Percentiles rank a stretch among this genome's conserved stretches.
Evolutionary conservation across 2,888 invertebrate species (phyloP).

Genomic region (Spisula subtruncata): DNA sequence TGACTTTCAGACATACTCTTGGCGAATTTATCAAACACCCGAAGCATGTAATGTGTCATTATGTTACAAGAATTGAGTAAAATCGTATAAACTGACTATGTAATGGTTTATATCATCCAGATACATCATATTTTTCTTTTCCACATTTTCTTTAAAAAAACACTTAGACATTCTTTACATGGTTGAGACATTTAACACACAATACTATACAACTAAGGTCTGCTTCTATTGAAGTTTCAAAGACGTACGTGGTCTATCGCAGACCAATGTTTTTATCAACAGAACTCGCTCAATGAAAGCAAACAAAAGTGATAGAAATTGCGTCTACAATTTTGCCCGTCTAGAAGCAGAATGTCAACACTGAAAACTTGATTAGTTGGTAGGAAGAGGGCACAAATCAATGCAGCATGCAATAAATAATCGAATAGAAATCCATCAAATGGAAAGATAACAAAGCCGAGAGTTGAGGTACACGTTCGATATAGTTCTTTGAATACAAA

Average conservation of each 20-base stretch:
- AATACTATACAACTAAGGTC: not conserved
- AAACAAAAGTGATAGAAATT: too few species aligned
- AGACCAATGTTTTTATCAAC: not conserved
- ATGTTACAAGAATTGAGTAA: not conserved
- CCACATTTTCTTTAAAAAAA: not conserved
- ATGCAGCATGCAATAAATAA: not conserved
- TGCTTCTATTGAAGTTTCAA: not conserved
- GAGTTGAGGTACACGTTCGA: not conserved
- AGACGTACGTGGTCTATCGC: not conserved
- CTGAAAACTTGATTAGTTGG: conserved; percentile 14
- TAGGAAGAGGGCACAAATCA: not conserved
- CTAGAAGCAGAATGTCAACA: too few species aligned
- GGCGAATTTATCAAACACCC: not conserved
- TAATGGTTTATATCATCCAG: not conserved
- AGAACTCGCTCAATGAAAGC: not conserved
- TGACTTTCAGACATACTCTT: not conserved
- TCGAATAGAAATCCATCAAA: not conserved
- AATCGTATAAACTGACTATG: not conserved
- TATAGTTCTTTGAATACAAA: not conserved
- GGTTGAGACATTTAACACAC: too few species aligned
- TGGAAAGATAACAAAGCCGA: not conserved
- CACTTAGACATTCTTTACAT: not conserved
- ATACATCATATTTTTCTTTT: not conserved
- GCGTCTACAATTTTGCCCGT: too few species aligned
- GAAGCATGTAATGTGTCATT: not conserved